Evolutionary conservation across 2,888 invertebrate genomes (phyloP).

Genomic region (Dinocampus coccinellae): DNA sequence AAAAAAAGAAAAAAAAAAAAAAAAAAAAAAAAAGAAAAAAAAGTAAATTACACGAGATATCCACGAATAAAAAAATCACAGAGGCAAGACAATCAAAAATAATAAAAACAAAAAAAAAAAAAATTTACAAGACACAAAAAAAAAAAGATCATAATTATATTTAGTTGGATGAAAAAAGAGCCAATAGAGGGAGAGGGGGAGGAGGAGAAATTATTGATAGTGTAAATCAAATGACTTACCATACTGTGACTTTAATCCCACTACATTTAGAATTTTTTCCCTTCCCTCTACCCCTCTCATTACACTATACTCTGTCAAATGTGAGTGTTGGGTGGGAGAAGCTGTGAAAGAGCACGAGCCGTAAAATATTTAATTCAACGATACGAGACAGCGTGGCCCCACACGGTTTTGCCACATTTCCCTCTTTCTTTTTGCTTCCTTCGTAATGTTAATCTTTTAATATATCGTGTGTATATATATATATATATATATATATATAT

Average conservation of each 20-base stretch:
- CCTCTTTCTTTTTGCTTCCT: slow-evolving; percentile 25
- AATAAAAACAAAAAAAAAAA: neutral
- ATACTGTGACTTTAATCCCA: too few relatives aligned
- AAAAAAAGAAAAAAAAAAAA: neutral
- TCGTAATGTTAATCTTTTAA: too few relatives aligned
- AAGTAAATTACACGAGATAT: neutral
- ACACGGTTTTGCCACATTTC: slow-evolving; percentile 53
- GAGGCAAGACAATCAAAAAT: neutral
- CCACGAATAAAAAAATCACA: neutral
- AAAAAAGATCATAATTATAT: too few relatives aligned
- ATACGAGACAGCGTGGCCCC: slow-evolving; percentile 62
- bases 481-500: neutral
- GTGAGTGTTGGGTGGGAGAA: slow-evolving; percentile 20
- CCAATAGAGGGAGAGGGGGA: too few relatives aligned
- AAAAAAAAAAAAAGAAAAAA: neutral
- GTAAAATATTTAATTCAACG: slow-evolving; percentile 33
- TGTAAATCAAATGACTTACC: too few relatives aligned
- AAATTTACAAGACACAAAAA: too few relatives aligned
- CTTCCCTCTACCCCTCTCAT: too few relatives aligned
- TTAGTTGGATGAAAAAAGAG: too few relatives aligned
- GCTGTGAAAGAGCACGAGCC: slow-evolving; percentile 47
- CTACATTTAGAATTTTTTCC: too few relatives aligned
- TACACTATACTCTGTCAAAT: too few relatives aligned
- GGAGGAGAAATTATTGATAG: too few relatives aligned
- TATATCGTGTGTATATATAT: neutral